Conservation (phyloP, 2,113 vertebrate species). For the Tapirus terrestris region DNA sequence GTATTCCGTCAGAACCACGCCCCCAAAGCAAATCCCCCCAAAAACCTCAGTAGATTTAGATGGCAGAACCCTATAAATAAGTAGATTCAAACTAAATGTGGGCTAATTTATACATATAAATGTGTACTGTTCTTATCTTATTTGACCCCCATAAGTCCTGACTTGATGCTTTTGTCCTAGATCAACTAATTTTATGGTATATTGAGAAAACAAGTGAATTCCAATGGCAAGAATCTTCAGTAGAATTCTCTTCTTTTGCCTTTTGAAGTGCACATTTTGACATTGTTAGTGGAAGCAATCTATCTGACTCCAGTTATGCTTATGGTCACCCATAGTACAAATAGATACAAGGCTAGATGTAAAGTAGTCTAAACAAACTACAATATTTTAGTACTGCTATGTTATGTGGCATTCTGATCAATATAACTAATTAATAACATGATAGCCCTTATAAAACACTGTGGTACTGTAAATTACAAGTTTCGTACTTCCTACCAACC, state of each 20-base stretch:
- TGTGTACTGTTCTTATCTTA: neutral
- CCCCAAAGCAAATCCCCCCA: neutral
- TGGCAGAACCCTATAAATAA: conserved; percentile 10
- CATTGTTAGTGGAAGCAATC: neutral
- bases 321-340: neutral
- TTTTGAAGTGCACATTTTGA: neutral
- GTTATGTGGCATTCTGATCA: conserved; percentile 55
- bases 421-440: conserved; percentile 42
- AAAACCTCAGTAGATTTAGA: neutral
- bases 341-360: neutral
- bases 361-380: conserved; percentile 20
- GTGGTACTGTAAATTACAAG: conserved; percentile 20
- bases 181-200: conserved; percentile 20
- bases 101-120: neutral
- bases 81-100: neutral
- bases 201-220: conserved; percentile 28
- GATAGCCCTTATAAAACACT: conserved; percentile 35
- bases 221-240: neutral
- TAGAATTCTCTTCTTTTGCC: neutral
- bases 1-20: neutral
- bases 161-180: neutral
- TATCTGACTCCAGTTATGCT: neutral
- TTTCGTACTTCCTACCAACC: neutral
- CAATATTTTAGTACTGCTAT: neutral
- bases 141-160: neutral